These are phyloP conservation scores for Sycophila texana DNA, from an alignment of 2,888 invertebrate genomes.

Conservation along the genomic window DNA sequence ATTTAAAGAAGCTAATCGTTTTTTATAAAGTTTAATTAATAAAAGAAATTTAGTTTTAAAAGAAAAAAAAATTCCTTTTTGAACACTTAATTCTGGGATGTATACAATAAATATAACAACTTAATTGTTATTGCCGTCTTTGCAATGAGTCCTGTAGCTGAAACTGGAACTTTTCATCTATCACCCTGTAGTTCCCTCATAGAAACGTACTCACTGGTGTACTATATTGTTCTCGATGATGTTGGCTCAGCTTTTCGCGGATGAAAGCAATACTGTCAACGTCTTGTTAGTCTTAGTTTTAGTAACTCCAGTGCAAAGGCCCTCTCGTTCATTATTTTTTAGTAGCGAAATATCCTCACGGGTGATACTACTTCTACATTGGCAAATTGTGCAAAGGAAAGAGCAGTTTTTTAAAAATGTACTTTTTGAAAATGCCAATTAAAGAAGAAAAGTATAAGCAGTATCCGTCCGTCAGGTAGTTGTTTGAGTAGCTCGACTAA, in stretches of 20 bases:
- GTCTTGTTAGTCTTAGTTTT: constrained; percentile 36
- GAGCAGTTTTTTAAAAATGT: neutral
- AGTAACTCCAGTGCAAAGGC: constrained; percentile 32
- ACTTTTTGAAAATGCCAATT: neutral
- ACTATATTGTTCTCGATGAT: constrained; percentile 29
- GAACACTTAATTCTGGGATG: no score
- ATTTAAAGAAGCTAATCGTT: no score
- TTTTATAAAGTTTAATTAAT: no score
- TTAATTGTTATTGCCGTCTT: no score
- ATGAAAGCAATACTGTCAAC: constrained; percentile 32
- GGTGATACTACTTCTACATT: constrained; percentile 14
- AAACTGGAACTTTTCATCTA: constrained; percentile 10
- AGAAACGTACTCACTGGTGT: constrained; percentile 8
- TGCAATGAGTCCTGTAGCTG: neutral
- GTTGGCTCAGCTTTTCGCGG: constrained; percentile 34
- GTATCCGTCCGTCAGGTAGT: constrained; percentile 22
- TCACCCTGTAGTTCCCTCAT: constrained; percentile 27
- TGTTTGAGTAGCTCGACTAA: neutral
- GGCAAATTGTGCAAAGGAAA: neutral
- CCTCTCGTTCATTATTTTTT: constrained; percentile 42
- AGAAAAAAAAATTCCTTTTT: no score
- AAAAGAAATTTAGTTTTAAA: no score
- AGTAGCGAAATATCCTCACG: constrained; percentile 25
- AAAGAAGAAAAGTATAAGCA: neutral
- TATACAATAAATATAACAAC: no score